Evolutionary conservation across 2,797 vertebrate species (phyloP), one percentile per base, ranked within the genome.

Genomic region (Urosaurus nigricauda): DNA sequence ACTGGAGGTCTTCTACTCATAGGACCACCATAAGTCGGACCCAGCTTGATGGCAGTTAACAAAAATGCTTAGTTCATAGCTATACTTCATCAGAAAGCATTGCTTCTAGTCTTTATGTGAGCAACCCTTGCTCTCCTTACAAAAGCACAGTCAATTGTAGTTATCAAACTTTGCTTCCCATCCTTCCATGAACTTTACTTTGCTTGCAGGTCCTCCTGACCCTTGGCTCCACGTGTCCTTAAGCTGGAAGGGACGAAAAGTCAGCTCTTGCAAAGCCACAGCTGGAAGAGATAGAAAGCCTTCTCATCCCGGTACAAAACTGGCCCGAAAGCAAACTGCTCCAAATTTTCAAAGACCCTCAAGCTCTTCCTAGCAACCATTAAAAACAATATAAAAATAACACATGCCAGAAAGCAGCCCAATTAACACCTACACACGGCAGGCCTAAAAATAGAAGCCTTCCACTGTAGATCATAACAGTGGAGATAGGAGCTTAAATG

Each of bases 41-140:
- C 11, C 12, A 56, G 14, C 53, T 56, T 56, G 12, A 56, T 16
- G 14, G 53, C 53, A 56, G 13, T 56, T 56, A 56, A 56, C 53
- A 56, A 56, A 56, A 56, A 13, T 56, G 12, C 53, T 56, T 14
- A 47, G 73, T 37, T 80, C 53, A 26, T 0, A 0, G 0, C 0
- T 6, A 0, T 60, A 24, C 35, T 78, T 56, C 73, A 2, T 56
- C 53, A 56, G 12, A 43, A 43, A 0, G 40, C 47, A 80, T 86
- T 17, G 70, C 24, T 47, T n/a, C 7, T 58, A 32, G 68, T 43
- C 70, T 88, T 51, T 88, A 56, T 92, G 65, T 60, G 81, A 32
- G 13, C 51, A 53, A 37, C 78, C 74, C 63, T 43, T 84, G 32
- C 26, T 24, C 51, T 5, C 85, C 89, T 75, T 86, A 83, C 6